Base-by-base conservation (phyloP, 1,140 invertebrate species). In the Trachymyrmex cornetzi region DNA sequence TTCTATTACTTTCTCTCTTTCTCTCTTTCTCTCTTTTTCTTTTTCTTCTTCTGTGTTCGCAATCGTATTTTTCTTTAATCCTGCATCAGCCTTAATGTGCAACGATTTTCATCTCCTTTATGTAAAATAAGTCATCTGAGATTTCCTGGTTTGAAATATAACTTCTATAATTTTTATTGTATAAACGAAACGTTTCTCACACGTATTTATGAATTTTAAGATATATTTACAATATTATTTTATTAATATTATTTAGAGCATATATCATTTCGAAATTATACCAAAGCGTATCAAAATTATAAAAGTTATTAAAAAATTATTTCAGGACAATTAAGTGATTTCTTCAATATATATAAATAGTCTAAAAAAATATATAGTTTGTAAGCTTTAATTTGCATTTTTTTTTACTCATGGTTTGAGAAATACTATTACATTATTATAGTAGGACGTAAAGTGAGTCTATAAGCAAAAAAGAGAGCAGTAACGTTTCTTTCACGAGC, bases 41-140 rank as follows among this genome's bases (percentile, higher is more conserved):
- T 24, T 24, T 7, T 5, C 34, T 9, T 53, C 16, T 53, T 9
- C 16, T 27, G 24, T 22, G 11, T 44, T 44, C 1, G 3, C 66
- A 44, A 74, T 74, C 38, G 53, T 48, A 30, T 82, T 34, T 61
- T 61, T 19, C 24, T 59, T 82, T 59, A 48, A 84, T 84, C 38
- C 0, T 11, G 24, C 55, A 27, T 69, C 19, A 34, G 2, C 6
- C 59, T 30, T 69, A 50, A 81, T 38, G 9, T 81, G 30, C 34
- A 69, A 61, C n/a, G 12, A 14, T 61, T 82, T 30, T n/a, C 16
- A 38, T 44, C 9, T 55, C 5, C 24, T 72, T 72, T 71, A 24
- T 71, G 0, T 16, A 19, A 53, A 71, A 2, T 4, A 48, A 57
- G n/a, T 69, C 19, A 34, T 48, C 3, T 5, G 59, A 44, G 59